phyloP scores from a whole-genome alignment of 1,140 invertebrate genomes.

The Eueides isabella region DNA sequence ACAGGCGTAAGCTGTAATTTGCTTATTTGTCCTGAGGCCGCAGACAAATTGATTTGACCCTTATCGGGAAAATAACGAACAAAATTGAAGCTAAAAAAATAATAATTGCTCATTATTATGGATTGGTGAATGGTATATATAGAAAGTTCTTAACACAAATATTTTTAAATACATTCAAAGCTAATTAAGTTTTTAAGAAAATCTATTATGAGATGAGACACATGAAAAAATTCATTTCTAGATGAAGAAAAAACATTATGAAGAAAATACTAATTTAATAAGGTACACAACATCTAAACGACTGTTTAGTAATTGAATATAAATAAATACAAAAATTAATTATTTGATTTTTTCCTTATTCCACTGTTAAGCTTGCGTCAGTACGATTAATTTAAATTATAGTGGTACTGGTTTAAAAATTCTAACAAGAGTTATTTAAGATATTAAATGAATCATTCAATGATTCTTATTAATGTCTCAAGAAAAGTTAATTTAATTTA shows the following conservation, averaged over 20 bases:
- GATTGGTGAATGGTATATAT: conserved; percentile 52
- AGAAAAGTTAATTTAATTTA: not conserved
- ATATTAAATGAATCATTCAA: not conserved
- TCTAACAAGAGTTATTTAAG: not conserved
- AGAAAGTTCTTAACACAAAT: not conserved
- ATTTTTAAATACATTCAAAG: no score
- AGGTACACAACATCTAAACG: not conserved
- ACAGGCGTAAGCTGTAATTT: conserved; percentile 60
- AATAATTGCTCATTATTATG: conserved; percentile 72
- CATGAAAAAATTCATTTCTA: not conserved
- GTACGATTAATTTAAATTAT: not conserved
- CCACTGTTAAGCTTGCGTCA: not conserved
- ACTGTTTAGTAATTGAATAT: not conserved
- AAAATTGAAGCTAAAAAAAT: conserved; percentile 65
- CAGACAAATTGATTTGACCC: conserved; percentile 68
- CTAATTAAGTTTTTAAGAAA: not conserved
- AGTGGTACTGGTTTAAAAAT: no score
- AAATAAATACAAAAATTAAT: not conserved
- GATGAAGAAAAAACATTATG: no score
- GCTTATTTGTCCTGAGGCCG: conserved; percentile 63
- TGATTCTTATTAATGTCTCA: not conserved
- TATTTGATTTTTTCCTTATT: not conserved
- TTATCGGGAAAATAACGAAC: conserved; percentile 72
- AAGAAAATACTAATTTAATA: not conserved
- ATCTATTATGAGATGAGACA: not conserved